phyloP scores from a whole-genome alignment of 1,140 invertebrate genomes.

The Trichonephila inaurata region DNA sequence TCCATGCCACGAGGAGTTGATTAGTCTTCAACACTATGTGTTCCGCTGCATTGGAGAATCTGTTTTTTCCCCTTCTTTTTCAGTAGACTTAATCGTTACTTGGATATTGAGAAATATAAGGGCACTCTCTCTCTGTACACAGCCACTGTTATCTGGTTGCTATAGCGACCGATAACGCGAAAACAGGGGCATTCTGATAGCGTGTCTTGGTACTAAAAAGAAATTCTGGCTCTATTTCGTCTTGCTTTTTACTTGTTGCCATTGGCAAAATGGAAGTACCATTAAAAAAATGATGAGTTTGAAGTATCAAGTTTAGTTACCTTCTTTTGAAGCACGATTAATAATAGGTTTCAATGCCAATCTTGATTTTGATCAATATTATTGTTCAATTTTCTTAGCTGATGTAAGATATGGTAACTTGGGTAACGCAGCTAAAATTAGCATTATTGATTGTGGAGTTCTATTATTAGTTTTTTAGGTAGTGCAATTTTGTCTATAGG shows the following conservation, averaged over 20 bases:
- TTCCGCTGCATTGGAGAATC: neutral
- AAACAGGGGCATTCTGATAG: neutral
- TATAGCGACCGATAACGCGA: neutral
- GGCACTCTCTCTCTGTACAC: neutral
- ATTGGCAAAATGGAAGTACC: neutral
- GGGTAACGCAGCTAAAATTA: no score
- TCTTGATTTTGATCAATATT: no score
- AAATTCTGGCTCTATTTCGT: neutral
- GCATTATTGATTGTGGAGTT: no score
- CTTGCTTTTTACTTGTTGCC: neutral
- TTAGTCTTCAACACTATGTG: neutral
- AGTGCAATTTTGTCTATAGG: no score
- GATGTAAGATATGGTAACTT: no score
- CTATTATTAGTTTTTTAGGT: no score
- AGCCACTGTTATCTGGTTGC: neutral
- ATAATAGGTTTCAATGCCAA: no score
- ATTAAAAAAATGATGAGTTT: no score
- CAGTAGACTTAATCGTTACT: neutral
- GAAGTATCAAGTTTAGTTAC: no score
- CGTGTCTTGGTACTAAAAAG: neutral
- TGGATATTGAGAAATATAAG: neutral
- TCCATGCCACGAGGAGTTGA: neutral
- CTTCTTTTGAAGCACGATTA: no score
- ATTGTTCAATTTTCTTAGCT: no score
- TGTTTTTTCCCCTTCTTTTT: no score